These are phyloP conservation scores for Atethmia centrago DNA, from an alignment of 2,888 invertebrate species.

Conservation along the genomic window DNA sequence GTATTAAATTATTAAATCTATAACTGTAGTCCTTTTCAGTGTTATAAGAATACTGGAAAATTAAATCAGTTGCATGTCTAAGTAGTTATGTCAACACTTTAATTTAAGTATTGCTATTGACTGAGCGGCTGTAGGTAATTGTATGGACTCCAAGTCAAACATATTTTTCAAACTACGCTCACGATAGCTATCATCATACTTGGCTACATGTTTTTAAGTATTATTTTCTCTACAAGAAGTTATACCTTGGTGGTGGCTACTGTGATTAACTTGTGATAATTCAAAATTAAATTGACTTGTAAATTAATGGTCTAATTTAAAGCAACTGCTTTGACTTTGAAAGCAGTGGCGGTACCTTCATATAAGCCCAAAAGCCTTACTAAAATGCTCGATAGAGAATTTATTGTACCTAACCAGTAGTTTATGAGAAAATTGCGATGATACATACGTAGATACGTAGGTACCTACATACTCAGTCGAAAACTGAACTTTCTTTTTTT, in stretches of 20 bases:
- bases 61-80: conserved; percentile 26
- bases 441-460: too few species aligned
- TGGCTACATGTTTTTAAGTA: neutral
- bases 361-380: too few species aligned
- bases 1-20: neutral
- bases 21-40: conserved; percentile 19
- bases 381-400: too few species aligned
- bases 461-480: too few species aligned
- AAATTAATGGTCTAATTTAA: neutral
- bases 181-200: neutral
- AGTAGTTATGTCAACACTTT: conserved; percentile 19
- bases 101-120: conserved; percentile 32
- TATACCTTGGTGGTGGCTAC: neutral
- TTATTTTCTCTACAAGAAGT: neutral
- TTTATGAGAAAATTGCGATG: too few species aligned
- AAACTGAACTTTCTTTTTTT: too few species aligned
- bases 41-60: conserved; percentile 12
- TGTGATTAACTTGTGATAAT: neutral
- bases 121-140: neutral
- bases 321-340: neutral
- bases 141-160: conserved; percentile 4
- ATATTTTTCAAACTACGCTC: conserved; percentile 22
- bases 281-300: conserved; percentile 15
- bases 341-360: too few species aligned
- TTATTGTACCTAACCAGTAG: too few species aligned